Evolutionary conservation across 2,797 vertebrate species (phyloP).

Genomic region (Erethizon dorsatum): DNA sequence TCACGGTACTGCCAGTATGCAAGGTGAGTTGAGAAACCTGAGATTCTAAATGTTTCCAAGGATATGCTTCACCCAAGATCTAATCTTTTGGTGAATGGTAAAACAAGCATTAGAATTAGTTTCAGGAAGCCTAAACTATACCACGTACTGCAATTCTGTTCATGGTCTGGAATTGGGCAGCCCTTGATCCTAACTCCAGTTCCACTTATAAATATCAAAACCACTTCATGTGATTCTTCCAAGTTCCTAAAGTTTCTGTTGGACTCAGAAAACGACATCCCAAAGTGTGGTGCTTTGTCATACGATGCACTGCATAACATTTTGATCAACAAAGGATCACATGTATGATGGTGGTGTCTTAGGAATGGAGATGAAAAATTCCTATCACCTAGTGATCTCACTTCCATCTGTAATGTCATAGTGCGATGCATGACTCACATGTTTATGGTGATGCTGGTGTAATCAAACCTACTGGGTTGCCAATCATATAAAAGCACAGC

Average conservation of each 20-base stretch:
- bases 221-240: background rate
- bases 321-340: background rate
- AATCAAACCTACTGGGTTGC: background rate
- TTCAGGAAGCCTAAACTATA: background rate
- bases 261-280: background rate
- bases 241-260: background rate
- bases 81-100: background rate
- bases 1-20: background rate
- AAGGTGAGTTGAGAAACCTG: background rate
- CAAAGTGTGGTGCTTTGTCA: background rate
- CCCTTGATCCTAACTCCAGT: background rate
- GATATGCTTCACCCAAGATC: background rate
- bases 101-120: background rate
- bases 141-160: background rate
- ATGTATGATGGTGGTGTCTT: background rate
- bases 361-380: background rate
- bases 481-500: background rate
- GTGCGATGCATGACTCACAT: background rate
- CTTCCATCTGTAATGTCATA: background rate
- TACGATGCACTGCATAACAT: background rate
- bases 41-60: background rate
- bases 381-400: background rate
- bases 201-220: background rate
- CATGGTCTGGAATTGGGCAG: background rate
- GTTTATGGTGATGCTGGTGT: background rate